Percentiles rank a stretch among this genome's conserved stretches.
Conservation (phyloP, 2,113 vertebrate genomes). For the Corythaixoides concolor region DNA sequence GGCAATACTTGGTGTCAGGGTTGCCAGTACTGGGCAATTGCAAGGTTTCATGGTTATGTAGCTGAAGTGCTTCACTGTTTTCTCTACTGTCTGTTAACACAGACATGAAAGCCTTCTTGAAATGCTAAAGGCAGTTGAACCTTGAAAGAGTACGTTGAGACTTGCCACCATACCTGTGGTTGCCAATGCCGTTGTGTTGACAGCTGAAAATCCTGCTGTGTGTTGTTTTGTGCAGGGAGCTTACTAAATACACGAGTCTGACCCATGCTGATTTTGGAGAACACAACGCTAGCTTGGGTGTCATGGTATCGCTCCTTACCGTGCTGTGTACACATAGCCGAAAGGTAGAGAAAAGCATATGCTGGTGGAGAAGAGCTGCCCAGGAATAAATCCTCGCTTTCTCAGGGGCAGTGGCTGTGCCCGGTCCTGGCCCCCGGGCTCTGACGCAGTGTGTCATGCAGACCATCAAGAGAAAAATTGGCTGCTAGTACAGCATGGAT, state of each 20-base stretch:
- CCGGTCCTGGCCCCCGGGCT: rapidly evolving
- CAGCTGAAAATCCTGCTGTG: not conserved
- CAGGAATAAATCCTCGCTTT: not conserved
- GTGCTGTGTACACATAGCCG: not conserved
- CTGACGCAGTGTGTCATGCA: rapidly evolving
- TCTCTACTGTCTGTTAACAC: not conserved
- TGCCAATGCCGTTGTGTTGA: not conserved
- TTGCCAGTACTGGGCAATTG: not conserved
- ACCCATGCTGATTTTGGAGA: not conserved
- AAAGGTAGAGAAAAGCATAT: not conserved
- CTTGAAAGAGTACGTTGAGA: not conserved
- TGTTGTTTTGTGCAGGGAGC: not conserved
- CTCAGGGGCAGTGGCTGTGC: rapidly evolving
- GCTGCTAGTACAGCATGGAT: not conserved
- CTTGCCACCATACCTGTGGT: not conserved
- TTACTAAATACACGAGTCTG: not conserved
- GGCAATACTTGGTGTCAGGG: not conserved
- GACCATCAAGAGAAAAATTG: not conserved
- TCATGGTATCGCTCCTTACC: rapidly evolving
- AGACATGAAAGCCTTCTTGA: not conserved
- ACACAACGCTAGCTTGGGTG: not conserved
- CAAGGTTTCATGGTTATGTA: not conserved
- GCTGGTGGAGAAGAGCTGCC: not conserved
- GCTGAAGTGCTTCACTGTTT: rapidly evolving
- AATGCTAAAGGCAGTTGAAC: not conserved